Conservation (phyloP, 2,888 invertebrate genomes). For the Brenthis daphne region DNA sequence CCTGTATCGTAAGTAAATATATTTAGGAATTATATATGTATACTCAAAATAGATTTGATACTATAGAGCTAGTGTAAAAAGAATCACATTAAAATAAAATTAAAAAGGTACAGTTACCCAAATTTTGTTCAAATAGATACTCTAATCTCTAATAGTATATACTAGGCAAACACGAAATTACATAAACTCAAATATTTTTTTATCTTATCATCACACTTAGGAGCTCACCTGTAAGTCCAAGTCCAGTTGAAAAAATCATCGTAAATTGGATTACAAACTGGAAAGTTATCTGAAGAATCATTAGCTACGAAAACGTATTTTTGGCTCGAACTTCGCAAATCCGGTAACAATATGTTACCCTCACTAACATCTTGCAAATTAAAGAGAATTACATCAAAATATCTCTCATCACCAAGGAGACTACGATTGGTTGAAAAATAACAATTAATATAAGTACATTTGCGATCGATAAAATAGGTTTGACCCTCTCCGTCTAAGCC, state of each 20-base stretch:
- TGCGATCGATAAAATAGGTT: slow-evolving; percentile 48
- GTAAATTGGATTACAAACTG: slow-evolving; percentile 58
- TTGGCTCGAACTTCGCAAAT: slow-evolving; percentile 53
- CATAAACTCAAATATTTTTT: too few relatives aligned
- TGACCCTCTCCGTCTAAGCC: slow-evolving; percentile 54
- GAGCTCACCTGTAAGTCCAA: slow-evolving; percentile 66
- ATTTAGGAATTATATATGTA: too few relatives aligned
- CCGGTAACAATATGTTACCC: slow-evolving; percentile 45
- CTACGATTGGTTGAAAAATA: slow-evolving; percentile 60
- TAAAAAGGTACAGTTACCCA: too few relatives aligned
- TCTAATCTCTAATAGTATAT: too few relatives aligned
- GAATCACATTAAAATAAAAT: too few relatives aligned
- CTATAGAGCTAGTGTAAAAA: too few relatives aligned
- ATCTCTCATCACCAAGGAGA: slow-evolving; percentile 54
- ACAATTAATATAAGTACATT: slow-evolving; percentile 59
- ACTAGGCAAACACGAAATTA: too few relatives aligned
- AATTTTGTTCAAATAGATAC: too few relatives aligned
- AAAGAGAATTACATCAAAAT: slow-evolving; percentile 68
- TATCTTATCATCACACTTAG: background rate
- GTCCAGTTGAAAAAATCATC: slow-evolving; percentile 73
- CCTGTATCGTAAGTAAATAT: slow-evolving; percentile 41
- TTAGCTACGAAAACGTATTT: slow-evolving; percentile 68
- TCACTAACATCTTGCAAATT: slow-evolving; percentile 55
- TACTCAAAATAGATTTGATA: too few relatives aligned
- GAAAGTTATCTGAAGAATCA: slow-evolving; percentile 64